These are phyloP conservation scores for Eupithecia subfuscata DNA, from an alignment of 2,888 invertebrate species.

Conservation along the genomic window DNA sequence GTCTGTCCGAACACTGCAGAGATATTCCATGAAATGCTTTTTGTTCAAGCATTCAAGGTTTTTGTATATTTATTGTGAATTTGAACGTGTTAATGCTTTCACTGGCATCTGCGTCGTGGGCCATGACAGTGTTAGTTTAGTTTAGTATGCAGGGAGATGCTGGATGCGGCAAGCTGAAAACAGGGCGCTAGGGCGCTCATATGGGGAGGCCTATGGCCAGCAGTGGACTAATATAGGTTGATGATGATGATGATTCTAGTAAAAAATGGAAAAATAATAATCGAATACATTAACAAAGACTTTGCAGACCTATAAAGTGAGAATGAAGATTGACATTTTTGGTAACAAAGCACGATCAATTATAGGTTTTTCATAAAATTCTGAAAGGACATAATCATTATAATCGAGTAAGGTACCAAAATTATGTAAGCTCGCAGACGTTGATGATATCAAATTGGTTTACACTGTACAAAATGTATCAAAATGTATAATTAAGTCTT, in stretches of 20 bases:
- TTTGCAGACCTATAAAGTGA: not conserved
- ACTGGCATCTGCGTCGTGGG: too few species aligned
- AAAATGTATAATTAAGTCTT: not conserved
- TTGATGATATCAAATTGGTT: not conserved
- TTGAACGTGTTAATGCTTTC: too few species aligned
- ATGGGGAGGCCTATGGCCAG: too few species aligned
- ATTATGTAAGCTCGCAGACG: not conserved
- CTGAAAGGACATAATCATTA: not conserved
- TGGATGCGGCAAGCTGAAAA: too few species aligned
- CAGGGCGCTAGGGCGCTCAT: too few species aligned
- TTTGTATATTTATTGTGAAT: not conserved
- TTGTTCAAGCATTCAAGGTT: not conserved
- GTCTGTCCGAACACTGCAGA: constrained; percentile 27
- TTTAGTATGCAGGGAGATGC: too few species aligned
- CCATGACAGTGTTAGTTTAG: too few species aligned
- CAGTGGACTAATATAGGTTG: too few species aligned
- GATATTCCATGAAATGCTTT: not conserved
- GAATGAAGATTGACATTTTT: not conserved
- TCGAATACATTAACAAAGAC: too few species aligned
- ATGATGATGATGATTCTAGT: too few species aligned
- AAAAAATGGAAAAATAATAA: too few species aligned
- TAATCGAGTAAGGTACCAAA: not conserved
- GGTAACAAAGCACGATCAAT: not conserved
- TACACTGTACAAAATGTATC: not conserved
- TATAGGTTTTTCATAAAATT: not conserved